Evolutionary conservation across 2,113 vertebrate species (phyloP), one percentile per base, ranked within the genome.

Genomic region (Centropristis striata): DNA sequence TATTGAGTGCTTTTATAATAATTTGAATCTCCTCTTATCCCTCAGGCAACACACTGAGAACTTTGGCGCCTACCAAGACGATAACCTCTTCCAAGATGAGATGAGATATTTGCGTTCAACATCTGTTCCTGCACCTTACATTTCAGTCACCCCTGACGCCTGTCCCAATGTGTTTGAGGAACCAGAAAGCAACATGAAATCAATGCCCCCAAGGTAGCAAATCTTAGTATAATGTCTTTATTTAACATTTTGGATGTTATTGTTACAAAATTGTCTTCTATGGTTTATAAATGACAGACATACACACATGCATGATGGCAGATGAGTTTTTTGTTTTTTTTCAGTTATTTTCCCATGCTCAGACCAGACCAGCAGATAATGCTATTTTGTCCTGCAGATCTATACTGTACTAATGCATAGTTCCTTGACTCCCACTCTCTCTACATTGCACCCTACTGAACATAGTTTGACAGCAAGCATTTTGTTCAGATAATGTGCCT

Each of bases 141-240:
- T 99, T 92, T 99, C 98, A 0, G 98, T 99, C 78, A 99, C 98
- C 57, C 98, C 98, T 15, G 98, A 99, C 53, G 98, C 98, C 63
- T 97, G 97, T 86, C 98, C 98, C 53, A 99, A 98, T 85, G 98
- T 99, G 61, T 99, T 99, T 86, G 97, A 99, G 91, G 98, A 99
- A 75, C 98, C 98, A 59, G 98, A 99, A 83, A 99, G 95, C 90
- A 99, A 99, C 92, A 98, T 99, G 98, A 99, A 99, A 83, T 99
- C 98, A 37, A 99, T 99, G 98, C 98, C 98, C 37, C 98, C 96
- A 63, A 99, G 98, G 98, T 99, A 90, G 51, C 44, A n/a, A n/a
- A 18, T 55, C 44, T 41, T 27, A 25, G n/a, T 14, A 13, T 20
- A 36, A 37, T 53, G 50, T 60, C 10, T 15, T 51, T 36, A 21